Base-by-base conservation (phyloP, 2,797 vertebrate genomes). In the Pangasius macronema region DNA sequence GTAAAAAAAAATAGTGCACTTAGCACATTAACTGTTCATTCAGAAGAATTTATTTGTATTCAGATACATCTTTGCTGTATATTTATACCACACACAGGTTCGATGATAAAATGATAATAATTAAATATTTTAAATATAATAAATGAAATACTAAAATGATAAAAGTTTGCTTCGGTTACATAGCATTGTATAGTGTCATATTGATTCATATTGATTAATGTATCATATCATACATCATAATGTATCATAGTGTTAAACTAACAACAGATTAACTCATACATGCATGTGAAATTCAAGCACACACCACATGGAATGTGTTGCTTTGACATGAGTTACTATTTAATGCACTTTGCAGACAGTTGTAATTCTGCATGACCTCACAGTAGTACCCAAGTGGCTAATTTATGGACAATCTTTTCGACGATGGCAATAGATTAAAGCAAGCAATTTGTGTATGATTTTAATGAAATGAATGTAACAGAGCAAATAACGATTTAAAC, bases 381-480 rank as follows among this genome's bases (percentile, higher is more conserved):
- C 49, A 36, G n/a, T 27, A 70, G 70, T 55, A 67, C 79, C 51
- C 87, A 27, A 63, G 80, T 72, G 84, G 36, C 59, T 85, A 76
- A 57, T 88, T 63, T 83, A 57, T 85, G 18, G 24, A 33, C 16
- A 30, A 36, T 86, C 68, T 68, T 55, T 83, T 77, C 18, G n/a
- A 33, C 22, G 20, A 49, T 68, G 57, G 79, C 70, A 81, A 14
- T 55, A 81, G 76, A 85, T 81, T 70, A 85, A 85, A 85, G 49
- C 75, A 77, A 55, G 49, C 65, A 85, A 65, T 85, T 75, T 46
- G 72, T 18, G 67, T 84, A 59, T 85, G 68, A 20, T 76, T 88
- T 85, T 76, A 82, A 85, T 82, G 51, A 82, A 85, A 85, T 27
- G 33, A 22, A 42, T 85, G 57, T 88, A 65, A 67, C 49, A 75